phyloP scores from a whole-genome alignment of 2,888 invertebrate species.

The Himalopsyche tibetana region DNA sequence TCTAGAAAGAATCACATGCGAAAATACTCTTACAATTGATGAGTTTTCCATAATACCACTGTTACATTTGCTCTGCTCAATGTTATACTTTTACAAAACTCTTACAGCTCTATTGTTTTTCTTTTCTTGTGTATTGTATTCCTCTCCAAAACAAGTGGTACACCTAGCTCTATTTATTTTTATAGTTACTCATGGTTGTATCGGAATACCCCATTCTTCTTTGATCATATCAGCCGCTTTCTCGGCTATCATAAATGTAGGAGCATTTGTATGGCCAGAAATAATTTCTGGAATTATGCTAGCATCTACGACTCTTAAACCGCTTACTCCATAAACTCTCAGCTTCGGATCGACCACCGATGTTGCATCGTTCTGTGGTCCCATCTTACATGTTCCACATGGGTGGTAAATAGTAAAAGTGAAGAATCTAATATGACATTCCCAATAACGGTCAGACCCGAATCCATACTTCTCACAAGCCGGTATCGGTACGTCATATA shows the following conservation, averaged over 20 bases:
- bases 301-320: constrained; percentile 87
- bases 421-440: constrained; percentile 81
- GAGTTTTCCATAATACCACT: no score
- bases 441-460: constrained; percentile 83
- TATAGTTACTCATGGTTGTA: not conserved
- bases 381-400: constrained; percentile 83
- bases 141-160: no score
- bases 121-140: no score
- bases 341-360: constrained; percentile 90
- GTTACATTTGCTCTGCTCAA: no score
- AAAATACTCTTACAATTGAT: no score
- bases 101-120: no score
- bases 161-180: no score
- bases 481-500: constrained; percentile 79
- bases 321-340: constrained; percentile 85
- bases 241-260: constrained; percentile 87
- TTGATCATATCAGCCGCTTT: constrained; percentile 73
- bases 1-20: no score
- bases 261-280: constrained; percentile 87
- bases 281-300: constrained; percentile 88
- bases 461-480: constrained; percentile 78
- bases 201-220: constrained; percentile 72
- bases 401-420: constrained; percentile 85
- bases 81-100: no score
- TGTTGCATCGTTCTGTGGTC: constrained; percentile 78